Evolutionary conservation across 2,888 invertebrate genomes (phyloP), one percentile per base, ranked within the genome.

Genomic region (Pristionchus exspectatus): DNA sequence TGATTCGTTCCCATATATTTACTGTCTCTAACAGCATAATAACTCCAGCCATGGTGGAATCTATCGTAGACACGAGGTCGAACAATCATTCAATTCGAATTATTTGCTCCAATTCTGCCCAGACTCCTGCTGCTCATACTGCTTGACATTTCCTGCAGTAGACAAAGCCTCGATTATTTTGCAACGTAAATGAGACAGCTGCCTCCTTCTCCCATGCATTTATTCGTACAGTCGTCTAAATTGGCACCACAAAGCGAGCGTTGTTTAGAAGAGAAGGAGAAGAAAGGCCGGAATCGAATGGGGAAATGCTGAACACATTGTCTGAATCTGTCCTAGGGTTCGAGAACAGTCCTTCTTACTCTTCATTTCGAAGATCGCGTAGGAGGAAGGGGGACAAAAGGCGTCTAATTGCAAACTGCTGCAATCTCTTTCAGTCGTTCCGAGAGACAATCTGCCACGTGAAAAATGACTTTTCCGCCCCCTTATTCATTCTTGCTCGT

Each of bases 181-280:
- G 63, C 63, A 63, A 63, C 63, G 63, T 63, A 63, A 63, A 63
- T 63, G 63, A 63, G 63, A 24, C 63, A 21, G 63, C n/a, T 10
- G 63, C 63, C 63, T 63, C 21, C 63, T 30, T 72, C 30, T 30
- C 21, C 18, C 69, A 33, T 72, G 69, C 69, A 33, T 72, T 72
- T 30, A 30, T 72, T 72, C 69, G 69, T 72, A 72, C 69, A 72
- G 69, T 72, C 30, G 69, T 63, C 69, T 72, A 72, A 72, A 72
- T 72, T 72, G 69, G 69, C 63, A n/a, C 63, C 63, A 63, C 63
- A 63, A 63, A 24, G 30, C 16, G 69, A 10, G 18, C 21, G 24
- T 63, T 18, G 69, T 72, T 72, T 72, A 18, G 69, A 72, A 12
- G 69, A 72, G 30, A 30, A 3, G 69, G 16, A 3, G 69, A 33